phyloP scores from a whole-genome alignment of 2,113 vertebrate species.

The Xiphophorus couchianus region DNA sequence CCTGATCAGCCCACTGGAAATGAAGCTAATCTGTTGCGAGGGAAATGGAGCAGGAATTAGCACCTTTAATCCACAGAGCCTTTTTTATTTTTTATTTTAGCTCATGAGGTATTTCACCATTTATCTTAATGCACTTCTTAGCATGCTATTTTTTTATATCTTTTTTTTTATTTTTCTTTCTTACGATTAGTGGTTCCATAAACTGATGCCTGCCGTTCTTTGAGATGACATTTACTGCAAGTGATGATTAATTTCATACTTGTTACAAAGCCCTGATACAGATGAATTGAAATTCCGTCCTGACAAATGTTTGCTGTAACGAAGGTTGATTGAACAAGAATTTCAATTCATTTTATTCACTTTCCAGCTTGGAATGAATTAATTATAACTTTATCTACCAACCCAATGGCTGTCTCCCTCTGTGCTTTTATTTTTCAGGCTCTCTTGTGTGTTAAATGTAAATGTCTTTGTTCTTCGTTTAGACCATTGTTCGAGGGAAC shows the following conservation, averaged over 20 bases:
- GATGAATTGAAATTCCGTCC: slow-evolving; percentile 65
- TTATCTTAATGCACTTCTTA: slow-evolving; percentile 33
- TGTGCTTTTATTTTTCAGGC: neutral
- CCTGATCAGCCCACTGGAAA: slow-evolving; percentile 71
- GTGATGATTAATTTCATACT: slow-evolving; percentile 66
- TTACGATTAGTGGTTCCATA: slow-evolving; percentile 27
- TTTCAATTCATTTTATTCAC: slow-evolving; percentile 67
- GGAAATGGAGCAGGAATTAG: slow-evolving; percentile 61
- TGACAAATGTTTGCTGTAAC: slow-evolving; percentile 6
- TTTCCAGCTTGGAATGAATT: slow-evolving; percentile 47
- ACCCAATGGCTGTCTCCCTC: slow-evolving; percentile 29
- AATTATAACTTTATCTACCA: slow-evolving; percentile 51
- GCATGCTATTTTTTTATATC: slow-evolving; percentile 23
- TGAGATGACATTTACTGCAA: slow-evolving; percentile 45
- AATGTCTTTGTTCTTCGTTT: slow-evolving; percentile 51
- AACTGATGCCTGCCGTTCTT: slow-evolving; percentile 41
- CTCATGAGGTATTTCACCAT: slow-evolving; percentile 28
- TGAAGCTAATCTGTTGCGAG: slow-evolving; percentile 65
- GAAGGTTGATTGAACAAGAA: slow-evolving; percentile 41
- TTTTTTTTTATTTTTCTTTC: slow-evolving; percentile 12
- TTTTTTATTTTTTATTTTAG: slow-evolving; percentile 32
- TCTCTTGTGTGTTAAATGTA: slow-evolving; percentile 37
- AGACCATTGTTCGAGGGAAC: slow-evolving; percentile 98
- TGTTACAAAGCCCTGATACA: slow-evolving; percentile 60
- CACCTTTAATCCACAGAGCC: slow-evolving; percentile 27